These are phyloP conservation scores for Brachypalpus laphriformis DNA, from an alignment of 2,888 invertebrate genomes.

Conservation along the genomic window DNA sequence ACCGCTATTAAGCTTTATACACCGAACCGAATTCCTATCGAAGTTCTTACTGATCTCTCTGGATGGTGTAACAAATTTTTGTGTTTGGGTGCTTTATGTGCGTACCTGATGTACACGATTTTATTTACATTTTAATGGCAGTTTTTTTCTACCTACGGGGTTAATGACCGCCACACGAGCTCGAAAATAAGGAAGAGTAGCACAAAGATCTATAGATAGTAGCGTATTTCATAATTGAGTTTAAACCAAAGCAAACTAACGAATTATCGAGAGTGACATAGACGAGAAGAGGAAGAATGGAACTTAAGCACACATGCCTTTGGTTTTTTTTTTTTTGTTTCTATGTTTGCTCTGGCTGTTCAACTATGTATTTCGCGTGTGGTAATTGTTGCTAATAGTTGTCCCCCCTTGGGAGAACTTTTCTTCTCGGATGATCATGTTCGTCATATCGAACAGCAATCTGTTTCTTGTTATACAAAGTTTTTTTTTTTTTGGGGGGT, in stretches of 20 bases:
- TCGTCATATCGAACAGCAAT: conserved; percentile 41
- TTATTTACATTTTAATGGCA: conserved; percentile 26
- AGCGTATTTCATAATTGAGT: conserved; percentile 57
- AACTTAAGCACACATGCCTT: background rate
- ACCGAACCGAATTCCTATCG: background rate
- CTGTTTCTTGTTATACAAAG: conserved; percentile 21
- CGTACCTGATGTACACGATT: conserved; percentile 30
- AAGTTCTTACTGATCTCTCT: background rate
- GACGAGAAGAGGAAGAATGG: background rate
- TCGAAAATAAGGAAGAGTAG: conserved; percentile 12
- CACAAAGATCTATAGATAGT: conserved; percentile 38
- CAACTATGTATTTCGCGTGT: conserved; percentile 35
- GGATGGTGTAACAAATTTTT: conserved; percentile 24
- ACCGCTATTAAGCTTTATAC: background rate
- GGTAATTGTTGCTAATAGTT: conserved; percentile 70
- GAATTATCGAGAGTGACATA: conserved; percentile 51
- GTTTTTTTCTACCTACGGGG: conserved; percentile 32
- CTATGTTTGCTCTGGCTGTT: conserved; percentile 1
- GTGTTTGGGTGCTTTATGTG: conserved; percentile 27
- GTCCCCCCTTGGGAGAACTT: background rate
- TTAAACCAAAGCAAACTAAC: conserved; percentile 38
- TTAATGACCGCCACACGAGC: conserved; percentile 47
- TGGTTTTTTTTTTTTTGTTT: background rate
- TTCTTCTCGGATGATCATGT: background rate
- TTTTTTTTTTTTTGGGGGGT: conserved; percentile 13